A percentile compares a stretch with the other conserved stretches of the same genome.
These are phyloP conservation scores for Pseudococcus jackbeardsleyi DNA, from an alignment of 2,888 invertebrate genomes.

Conservation along the genomic window DNA sequence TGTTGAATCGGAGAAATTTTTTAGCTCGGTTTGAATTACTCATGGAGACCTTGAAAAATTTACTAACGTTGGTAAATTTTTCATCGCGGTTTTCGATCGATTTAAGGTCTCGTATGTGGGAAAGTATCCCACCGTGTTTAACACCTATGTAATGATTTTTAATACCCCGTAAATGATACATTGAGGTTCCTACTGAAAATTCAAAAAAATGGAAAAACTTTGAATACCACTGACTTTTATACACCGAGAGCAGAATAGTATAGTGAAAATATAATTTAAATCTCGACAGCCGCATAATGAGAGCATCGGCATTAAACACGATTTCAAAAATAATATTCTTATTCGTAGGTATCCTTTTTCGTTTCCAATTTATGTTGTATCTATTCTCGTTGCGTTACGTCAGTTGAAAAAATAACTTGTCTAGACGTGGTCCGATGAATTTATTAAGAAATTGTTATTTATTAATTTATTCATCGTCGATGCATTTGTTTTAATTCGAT, in stretches of 20 bases:
- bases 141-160: not conserved
- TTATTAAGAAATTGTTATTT: slow-evolving; percentile 44
- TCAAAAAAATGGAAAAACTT: not conserved
- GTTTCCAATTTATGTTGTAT: slow-evolving; percentile 51
- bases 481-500: slow-evolving; percentile 41
- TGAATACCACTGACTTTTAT: slow-evolving; percentile 36
- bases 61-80: not conserved
- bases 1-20: slow-evolving; percentile 8
- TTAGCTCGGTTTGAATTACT: not conserved
- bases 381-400: slow-evolving; percentile 35
- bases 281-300: slow-evolving; percentile 47
- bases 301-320: slow-evolving; percentile 47
- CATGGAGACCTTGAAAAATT: slow-evolving; percentile 11
- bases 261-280: slow-evolving; percentile 38
- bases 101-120: not conserved
- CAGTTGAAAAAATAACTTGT: slow-evolving; percentile 52
- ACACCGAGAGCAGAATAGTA: not conserved
- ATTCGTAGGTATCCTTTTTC: slow-evolving; percentile 38
- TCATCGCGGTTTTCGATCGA: slow-evolving; percentile 7
- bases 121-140: not conserved
- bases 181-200: not conserved
- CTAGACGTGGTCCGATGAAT: slow-evolving; percentile 44
- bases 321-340: slow-evolving; percentile 40
- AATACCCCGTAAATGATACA: not conserved
- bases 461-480: slow-evolving; percentile 27